Base-by-base conservation (phyloP, 2,888 invertebrate genomes). In the Steinernema scapterisci region DNA sequence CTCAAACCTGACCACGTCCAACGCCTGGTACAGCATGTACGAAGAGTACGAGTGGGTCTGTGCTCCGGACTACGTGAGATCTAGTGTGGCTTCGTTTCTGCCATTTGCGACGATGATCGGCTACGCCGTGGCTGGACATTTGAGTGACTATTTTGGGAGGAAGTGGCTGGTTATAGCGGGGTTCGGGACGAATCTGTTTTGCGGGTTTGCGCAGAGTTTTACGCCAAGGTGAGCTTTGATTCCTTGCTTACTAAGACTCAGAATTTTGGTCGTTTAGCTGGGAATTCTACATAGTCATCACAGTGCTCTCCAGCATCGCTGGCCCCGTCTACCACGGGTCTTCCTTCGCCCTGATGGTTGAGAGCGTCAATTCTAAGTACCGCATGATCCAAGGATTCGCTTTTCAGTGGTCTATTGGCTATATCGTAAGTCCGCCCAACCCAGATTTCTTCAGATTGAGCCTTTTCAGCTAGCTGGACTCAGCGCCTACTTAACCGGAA, bases 31-130 rank as follows among this genome's bases (percentile, higher is more conserved):
- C 19, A 48, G 46, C 31, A 78, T 78, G 52, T 78, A 78, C 52
- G 75, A 78, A 48, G 78, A 78, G 45, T 78, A 76, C 31, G 31
- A 79, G 76, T 78, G 78, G 78, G 79, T 78, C 16, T 78, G 78
- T 45, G 72, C 76, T 11, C 76, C 78, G 1, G 79, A 79, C 21
- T 73, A 73, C 44, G 44, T 78, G 3, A 45, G 72, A 43, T 73
- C 78, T 7, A 76, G 77, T 5, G 71, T 78, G 9, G 46, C 73
- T 25, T 79, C 78, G 31, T 16, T 78, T 21, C 25, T 73, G 2
- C 78, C 78, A 11, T 45, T 78, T n/a, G 72, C 73, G 13, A 52
- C 51, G 16, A 48, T 79, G 9, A 27, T 78, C 44, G 75, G 74
- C 1, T 73, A 72, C 71, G 5, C 63, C 43, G 54, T 78, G 11